phyloP scores from a whole-genome alignment of 2,888 invertebrate genomes.

The Campaea margaritaria region DNA sequence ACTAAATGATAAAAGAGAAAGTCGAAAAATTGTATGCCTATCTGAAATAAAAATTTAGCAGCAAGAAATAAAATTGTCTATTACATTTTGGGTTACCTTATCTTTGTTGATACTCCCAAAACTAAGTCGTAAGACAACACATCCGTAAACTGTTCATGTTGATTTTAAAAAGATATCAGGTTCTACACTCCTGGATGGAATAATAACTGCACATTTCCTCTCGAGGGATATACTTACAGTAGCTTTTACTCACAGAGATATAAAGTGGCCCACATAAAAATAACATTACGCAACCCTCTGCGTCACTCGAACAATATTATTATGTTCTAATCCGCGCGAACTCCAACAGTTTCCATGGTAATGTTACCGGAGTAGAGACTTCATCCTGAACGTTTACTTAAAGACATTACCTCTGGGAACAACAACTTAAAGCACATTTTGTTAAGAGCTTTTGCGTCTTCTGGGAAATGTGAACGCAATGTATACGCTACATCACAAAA shows the following conservation, averaged over 20 bases:
- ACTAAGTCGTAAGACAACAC: too few relatives aligned
- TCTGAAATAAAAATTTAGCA: too few relatives aligned
- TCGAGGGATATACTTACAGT: neutral
- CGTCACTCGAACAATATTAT: constrained; percentile 1
- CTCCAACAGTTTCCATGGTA: constrained; percentile 21
- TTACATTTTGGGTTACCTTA: too few relatives aligned
- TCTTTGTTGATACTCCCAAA: too few relatives aligned
- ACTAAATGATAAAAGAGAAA: constrained; percentile 2
- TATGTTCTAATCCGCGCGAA: constrained; percentile 12
- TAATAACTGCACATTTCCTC: too few relatives aligned
- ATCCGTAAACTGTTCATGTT: too few relatives aligned
- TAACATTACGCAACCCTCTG: neutral
- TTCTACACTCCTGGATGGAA: too few relatives aligned
- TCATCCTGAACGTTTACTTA: constrained; percentile 26
- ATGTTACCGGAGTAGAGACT: constrained; percentile 12
- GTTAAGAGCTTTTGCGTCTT: constrained; percentile 38
- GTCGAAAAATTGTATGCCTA: neutral
- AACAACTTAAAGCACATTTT: constrained; percentile 32
- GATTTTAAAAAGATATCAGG: too few relatives aligned
- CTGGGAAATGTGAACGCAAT: constrained; percentile 29
- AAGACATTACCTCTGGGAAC: constrained; percentile 36
- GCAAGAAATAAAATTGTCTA: too few relatives aligned
- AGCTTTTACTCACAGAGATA: neutral
- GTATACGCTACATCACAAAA: constrained; percentile 29
- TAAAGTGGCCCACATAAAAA: neutral